Base-by-base conservation (phyloP, 2,797 vertebrate species). In the Trachops cirrhosus region DNA sequence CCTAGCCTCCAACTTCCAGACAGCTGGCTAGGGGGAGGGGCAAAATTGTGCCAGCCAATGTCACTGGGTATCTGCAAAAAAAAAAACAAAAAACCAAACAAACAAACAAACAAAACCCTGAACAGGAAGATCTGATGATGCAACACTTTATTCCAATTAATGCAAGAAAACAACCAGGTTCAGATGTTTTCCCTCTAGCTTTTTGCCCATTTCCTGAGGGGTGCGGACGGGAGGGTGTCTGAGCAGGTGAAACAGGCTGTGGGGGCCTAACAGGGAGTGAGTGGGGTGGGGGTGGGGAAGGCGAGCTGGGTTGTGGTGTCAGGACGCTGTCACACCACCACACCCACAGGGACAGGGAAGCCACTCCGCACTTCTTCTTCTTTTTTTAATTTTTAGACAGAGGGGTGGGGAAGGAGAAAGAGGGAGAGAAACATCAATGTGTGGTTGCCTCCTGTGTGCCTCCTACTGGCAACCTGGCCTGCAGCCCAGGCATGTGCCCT, bases 61-160 rank as follows among this genome's bases (percentile, higher is more conserved):
- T 85, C 92, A 82, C 26, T 37, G 84, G 87, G 92, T 87, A 86
- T 74, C 82, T 75, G 68, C 78, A 92, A 67, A 93, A 88, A 32
- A n/a, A n/a, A n/a, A n/a, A n/a, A n/a, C n/a, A n/a, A n/a, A n/a
- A n/a, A n/a, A n/a, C n/a, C n/a, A n/a, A n/a, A n/a, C n/a, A n/a
- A n/a, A n/a, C n/a, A n/a, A n/a, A n/a, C n/a, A n/a, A 29, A 1
- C 7, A 12, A 59, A 62, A 62, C 6, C 22, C 54, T 0, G 8
- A 92, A 62, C 62, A 52, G 57, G 79, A 80, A 95, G 83, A 50
- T 54, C 41, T 9, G 82, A 86, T 71, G 18, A 75, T 24, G 62
- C 16, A 57, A 62, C 70, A 44, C 89, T 79, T 85, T 88, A 86
- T 89, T 94, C 77, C 70, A 90, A 87, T 71, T 52, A 84, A 88